Evolutionary conservation across 1,140 invertebrate genomes (phyloP).

Genomic region (Arctopsyche grandis): DNA sequence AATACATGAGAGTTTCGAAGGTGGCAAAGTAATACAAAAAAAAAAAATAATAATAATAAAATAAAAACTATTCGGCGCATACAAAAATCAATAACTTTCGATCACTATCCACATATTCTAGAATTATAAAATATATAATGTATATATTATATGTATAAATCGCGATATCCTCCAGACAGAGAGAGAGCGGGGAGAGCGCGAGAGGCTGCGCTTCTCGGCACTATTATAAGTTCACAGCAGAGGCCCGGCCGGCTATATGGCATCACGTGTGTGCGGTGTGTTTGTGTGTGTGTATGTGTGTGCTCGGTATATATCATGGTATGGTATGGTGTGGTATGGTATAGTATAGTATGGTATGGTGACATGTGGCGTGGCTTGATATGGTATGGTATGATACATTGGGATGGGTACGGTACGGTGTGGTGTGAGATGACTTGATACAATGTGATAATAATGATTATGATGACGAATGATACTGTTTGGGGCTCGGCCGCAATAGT

Average conservation of each 20-base stretch:
- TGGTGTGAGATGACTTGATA: too few relatives aligned
- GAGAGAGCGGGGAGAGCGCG: conserved; percentile 16
- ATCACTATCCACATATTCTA: conserved; percentile 37
- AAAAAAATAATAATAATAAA: not conserved
- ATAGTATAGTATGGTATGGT: too few relatives aligned
- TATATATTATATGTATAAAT: conserved; percentile 36
- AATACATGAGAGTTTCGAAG: not conserved
- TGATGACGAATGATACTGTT: too few relatives aligned
- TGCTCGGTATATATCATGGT: too few relatives aligned
- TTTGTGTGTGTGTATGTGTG: not conserved
- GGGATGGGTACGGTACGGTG: too few relatives aligned
- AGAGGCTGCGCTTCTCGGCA: conserved; percentile 15
- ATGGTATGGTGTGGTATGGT: too few relatives aligned
- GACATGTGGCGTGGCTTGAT: too few relatives aligned
- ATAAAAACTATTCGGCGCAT: conserved; percentile 17
- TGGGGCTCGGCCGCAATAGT: too few relatives aligned
- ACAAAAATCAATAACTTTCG: conserved; percentile 26
- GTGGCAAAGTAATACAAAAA: conserved; percentile 6
- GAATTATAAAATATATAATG: conserved; percentile 37
- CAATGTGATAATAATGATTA: too few relatives aligned
- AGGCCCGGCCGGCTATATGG: conserved; percentile 18
- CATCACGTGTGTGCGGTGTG: not conserved
- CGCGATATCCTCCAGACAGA: conserved; percentile 29
- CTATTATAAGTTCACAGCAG: conserved; percentile 6
- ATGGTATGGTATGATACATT: too few relatives aligned